phyloP scores from a whole-genome alignment of 1,140 invertebrate genomes.

The Bradysia coprophila region DNA sequence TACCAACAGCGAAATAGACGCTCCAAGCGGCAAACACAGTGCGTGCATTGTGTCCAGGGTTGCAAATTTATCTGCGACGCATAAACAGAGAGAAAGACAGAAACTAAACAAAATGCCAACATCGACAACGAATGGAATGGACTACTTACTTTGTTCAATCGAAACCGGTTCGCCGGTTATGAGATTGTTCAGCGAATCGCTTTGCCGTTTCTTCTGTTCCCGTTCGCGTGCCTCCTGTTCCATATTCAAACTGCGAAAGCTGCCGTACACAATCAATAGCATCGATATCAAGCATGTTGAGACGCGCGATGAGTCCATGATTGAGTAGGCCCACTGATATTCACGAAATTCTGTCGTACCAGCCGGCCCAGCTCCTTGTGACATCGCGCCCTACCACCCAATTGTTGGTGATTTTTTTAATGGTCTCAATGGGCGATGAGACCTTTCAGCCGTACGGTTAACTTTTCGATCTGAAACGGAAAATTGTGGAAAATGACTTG shows the following conservation, averaged over 20 bases:
- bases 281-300: conserved; percentile 96
- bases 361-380: conserved; percentile 1
- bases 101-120: background rate
- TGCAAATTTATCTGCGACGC: conserved; percentile 16
- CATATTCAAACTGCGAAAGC: conserved; percentile 82
- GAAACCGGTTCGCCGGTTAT: conserved; percentile 25
- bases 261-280: conserved; percentile 92
- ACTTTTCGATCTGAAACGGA: too few species aligned
- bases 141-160: conserved; percentile 20
- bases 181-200: conserved; percentile 30
- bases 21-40: conserved; percentile 86
- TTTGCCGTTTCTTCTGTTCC: conserved; percentile 53
- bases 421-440: too few species aligned
- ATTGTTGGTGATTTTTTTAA: too few species aligned
- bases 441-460: too few species aligned
- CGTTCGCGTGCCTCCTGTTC: conserved; percentile 80
- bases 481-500: too few species aligned
- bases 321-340: conserved; percentile 74
- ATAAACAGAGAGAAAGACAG: background rate
- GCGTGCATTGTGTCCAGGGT: conserved; percentile 94
- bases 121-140: background rate
- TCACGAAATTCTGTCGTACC: conserved; percentile 27
- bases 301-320: conserved; percentile 86
- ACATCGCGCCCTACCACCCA: background rate
- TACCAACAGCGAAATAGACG: conserved; percentile 84